Evolutionary conservation across 2,797 vertebrate species (phyloP), one percentile per base, ranked within the genome.

Genomic region (Lycodopsis pacificus): DNA sequence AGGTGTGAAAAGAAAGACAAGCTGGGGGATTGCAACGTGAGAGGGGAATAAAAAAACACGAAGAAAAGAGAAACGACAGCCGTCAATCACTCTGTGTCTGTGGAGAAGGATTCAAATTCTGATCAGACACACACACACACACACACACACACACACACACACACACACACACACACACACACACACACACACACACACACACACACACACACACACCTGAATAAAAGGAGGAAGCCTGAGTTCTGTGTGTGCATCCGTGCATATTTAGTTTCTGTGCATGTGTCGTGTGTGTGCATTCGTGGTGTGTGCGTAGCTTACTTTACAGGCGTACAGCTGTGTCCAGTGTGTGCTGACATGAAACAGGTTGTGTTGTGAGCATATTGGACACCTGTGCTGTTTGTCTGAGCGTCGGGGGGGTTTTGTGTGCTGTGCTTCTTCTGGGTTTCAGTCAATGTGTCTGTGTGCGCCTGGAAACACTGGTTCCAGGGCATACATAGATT

Each of bases 11-110:
- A 74, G 48, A 75, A 30, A 84, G 84, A 80, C 68, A 2, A 85
- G 76, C 73, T 73, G 67, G 76, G 81, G 69, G 82, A 90, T 72
- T 65, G 68, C 36, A 44, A 68, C 71, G 64, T 0, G 42, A 75
- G 76, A 32, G 25, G 20, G 22, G 38, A 14, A 57, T 67, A 22
- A 46, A 57, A 71, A 53, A 81, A 69, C 6, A 6, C 2, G 14
- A 17, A 48, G 44, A 65, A 27, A n/a, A 53, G 27, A 63, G 27
- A 77, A 9, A 32, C 6, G 76, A 79, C 80, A 86, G 80, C 78
- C 30, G 79, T 86, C 90, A 83, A 64, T 91, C 88, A 88, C 5
- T 62, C 17, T 27, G 59, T 49, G 64, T 88, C 83, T 76, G 65
- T 3, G 6, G 63, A 74, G 69, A 30, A 12, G 17, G 59, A 85